Base-by-base conservation (phyloP, 2,888 invertebrate species). In the Drosophila sordidapex region DNA sequence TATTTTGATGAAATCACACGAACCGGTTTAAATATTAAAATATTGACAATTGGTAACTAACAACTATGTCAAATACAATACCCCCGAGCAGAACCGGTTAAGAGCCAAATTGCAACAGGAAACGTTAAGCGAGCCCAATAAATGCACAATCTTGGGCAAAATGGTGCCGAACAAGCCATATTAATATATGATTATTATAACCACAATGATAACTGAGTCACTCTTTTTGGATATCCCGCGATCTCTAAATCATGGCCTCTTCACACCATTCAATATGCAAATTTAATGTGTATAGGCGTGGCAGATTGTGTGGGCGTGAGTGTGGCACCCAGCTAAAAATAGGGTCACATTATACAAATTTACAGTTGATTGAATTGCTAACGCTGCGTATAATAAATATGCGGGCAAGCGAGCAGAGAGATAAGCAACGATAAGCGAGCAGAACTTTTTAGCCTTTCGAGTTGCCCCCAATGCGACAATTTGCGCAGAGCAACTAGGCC, bases 1-100 rank as follows among this genome's bases (percentile, higher is more conserved):
- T 64, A 29, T 63, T 52, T 61, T 35, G 38, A 51, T 68, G 29
- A 81, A 70, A 82, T 69, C 68, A 61, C 25, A 36, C 53, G 48
- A 79, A 87, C 83, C 82, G 85, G 83, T 83, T 79, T 63, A 1
- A 54, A 64, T 51, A 58, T 70, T 72, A 65, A 79, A 72, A 76
- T 74, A 76, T 76, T 67, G 73, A 63, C 51, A 67, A 67, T 65
- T 56, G 68, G 53, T 62, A 80, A 67, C 57, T 61, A 69, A 63
- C 60, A 69, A 70, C 64, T 58, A 62, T 48, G 54, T 40, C 65
- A 59, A 67, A 66, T 40, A 56, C 46, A 78, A 52, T 71, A 54
- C 31, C 31, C 31, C 31, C 66, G 63, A 67, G 51, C 18, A 21
- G 72, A 74, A 79, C 76, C 65, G 74, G 81, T 69, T 64, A 18